These are phyloP conservation scores for Chlamydotis undulata DNA, from an alignment of 2,113 vertebrate species.

Conservation along the genomic window DNA sequence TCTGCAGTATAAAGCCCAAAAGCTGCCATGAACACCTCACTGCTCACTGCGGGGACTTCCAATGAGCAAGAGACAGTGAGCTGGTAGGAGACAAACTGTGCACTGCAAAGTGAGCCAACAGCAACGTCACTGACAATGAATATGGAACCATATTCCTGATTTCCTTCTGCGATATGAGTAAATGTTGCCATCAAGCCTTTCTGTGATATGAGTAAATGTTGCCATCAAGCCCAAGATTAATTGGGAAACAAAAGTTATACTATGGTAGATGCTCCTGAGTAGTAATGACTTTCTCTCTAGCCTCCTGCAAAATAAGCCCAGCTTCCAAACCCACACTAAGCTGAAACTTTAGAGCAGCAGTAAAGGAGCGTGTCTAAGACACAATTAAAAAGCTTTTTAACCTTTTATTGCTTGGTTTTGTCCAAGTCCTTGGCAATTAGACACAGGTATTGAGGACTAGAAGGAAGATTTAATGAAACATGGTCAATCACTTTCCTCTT, in stretches of 20 bases:
- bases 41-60: background rate
- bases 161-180: background rate
- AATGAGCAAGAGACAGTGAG: background rate
- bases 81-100: fast-evolving
- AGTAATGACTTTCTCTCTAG: background rate
- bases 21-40: background rate
- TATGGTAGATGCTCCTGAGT: background rate
- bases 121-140: background rate
- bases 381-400: constrained; percentile 20
- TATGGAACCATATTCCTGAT: background rate
- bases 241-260: background rate
- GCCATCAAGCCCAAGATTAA: background rate
- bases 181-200: background rate
- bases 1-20: background rate
- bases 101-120: background rate
- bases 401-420: background rate
- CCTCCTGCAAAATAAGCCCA: background rate
- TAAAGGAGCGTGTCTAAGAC: background rate
- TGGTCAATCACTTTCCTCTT: background rate
- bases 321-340: background rate
- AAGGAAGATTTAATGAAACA: background rate
- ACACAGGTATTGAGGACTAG: background rate
- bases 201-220: background rate
- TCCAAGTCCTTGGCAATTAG: background rate
- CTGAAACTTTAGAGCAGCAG: background rate